Evolutionary conservation across 1,140 invertebrate species (phyloP).

Genomic region (Zophobas atratus): DNA sequence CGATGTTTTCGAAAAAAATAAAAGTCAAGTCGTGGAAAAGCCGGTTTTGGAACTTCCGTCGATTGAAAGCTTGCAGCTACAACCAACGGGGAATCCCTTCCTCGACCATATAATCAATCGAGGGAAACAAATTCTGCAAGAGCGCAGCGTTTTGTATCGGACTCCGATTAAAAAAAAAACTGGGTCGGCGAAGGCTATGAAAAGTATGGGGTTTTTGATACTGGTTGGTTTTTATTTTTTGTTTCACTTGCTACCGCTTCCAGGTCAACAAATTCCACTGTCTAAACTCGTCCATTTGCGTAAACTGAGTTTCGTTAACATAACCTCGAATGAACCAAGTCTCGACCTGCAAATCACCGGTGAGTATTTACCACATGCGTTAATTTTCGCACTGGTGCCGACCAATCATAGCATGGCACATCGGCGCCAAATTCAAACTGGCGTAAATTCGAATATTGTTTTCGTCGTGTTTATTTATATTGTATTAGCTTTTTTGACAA

Average conservation of each 20-base stretch:
- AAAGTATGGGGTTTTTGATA: constrained; percentile 10
- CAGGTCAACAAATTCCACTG: constrained; percentile 27
- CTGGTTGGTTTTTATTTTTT: neutral
- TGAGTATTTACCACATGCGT: constrained; percentile 19
- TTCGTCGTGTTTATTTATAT: too few relatives aligned
- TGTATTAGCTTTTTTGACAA: too few relatives aligned
- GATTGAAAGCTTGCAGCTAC: neutral
- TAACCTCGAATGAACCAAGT: constrained; percentile 26
- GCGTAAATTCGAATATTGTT: too few relatives aligned
- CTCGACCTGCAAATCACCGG: constrained; percentile 57
- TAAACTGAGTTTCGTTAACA: constrained; percentile 57
- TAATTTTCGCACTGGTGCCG: too few relatives aligned
- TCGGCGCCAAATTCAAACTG: too few relatives aligned
- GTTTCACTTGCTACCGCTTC: neutral
- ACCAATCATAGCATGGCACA: too few relatives aligned
- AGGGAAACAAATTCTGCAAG: constrained; percentile 56
- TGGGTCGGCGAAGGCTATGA: constrained; percentile 24
- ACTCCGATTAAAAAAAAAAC: constrained; percentile 36
- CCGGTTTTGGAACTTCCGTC: neutral
- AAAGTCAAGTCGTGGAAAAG: neutral
- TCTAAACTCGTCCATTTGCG: constrained; percentile 50
- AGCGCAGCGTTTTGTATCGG: constrained; percentile 56
- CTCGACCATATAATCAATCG: constrained; percentile 51
- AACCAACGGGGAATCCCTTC: constrained; percentile 41
- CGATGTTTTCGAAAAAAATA: neutral